Conservation (phyloP, 2,113 vertebrate genomes). For the Vombatus ursinus region DNA sequence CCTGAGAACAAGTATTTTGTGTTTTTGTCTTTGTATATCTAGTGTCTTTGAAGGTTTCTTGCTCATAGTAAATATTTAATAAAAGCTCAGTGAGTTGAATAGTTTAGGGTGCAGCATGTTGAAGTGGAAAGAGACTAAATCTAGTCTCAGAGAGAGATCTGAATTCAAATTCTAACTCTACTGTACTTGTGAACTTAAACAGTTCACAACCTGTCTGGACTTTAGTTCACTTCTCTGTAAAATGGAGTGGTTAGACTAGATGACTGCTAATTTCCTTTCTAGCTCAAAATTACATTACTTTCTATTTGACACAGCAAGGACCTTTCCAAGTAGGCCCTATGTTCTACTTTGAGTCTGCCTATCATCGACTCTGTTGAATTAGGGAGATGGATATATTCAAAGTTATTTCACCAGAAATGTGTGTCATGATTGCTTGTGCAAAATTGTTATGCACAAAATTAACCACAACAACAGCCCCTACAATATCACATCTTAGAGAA, state of each 20-base stretch:
- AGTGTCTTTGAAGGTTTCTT: neutral
- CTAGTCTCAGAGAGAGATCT: neutral
- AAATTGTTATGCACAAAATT: neutral
- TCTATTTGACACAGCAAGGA: neutral
- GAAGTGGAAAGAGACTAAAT: neutral
- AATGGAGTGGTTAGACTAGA: neutral
- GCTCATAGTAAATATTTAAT: neutral
- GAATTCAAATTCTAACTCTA: neutral
- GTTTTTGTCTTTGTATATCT: neutral
- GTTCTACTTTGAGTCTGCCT: neutral
- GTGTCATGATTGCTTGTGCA: neutral
- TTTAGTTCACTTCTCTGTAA: neutral
- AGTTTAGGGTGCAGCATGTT: neutral
- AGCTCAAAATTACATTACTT: neutral
- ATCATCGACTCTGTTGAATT: conserved; percentile 33
- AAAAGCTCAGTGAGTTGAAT: neutral
- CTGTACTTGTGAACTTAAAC: neutral
- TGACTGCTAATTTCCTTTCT: neutral
- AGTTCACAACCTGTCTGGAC: neutral
- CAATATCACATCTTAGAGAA: conserved; percentile 23
- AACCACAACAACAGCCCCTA: neutral
- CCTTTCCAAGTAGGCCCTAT: neutral
- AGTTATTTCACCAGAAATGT: neutral
- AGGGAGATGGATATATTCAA: neutral
- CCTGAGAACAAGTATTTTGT: neutral